A percentile compares a stretch with the other conserved stretches of the same genome.
phyloP scores from a whole-genome alignment of 2,797 vertebrate species.

The Euphonia xanthogaster region DNA sequence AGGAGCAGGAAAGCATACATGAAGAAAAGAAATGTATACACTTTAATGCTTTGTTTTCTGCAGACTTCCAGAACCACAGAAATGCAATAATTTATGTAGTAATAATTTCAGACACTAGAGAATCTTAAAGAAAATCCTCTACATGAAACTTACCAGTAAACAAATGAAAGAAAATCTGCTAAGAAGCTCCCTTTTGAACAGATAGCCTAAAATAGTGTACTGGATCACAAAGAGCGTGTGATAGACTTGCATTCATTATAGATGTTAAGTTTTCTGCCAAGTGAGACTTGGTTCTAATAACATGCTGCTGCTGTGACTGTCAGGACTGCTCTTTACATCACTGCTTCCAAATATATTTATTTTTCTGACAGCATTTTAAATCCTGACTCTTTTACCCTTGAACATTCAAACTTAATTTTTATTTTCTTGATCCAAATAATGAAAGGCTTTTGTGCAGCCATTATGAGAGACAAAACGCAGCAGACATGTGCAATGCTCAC shows the following conservation, averaged over 20 bases:
- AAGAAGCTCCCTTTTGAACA: background rate
- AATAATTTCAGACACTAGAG: background rate
- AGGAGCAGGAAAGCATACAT: background rate
- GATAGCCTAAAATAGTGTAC: background rate
- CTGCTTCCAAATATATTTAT: background rate
- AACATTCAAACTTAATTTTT: background rate
- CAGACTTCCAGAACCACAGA: background rate
- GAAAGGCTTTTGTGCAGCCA: background rate
- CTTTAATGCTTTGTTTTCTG: background rate
- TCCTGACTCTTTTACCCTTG: background rate
- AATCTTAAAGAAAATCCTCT: background rate
- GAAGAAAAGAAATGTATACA: background rate
- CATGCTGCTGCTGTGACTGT: background rate
- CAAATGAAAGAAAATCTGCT: background rate
- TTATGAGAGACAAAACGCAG: background rate
- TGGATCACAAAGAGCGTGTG: background rate
- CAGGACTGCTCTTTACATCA: background rate
- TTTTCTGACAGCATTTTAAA: background rate
- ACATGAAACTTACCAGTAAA: background rate
- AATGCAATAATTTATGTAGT: background rate
- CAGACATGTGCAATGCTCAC: background rate
- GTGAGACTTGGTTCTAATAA: background rate
- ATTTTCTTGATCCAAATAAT: background rate
- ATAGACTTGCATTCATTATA: slow-evolving; percentile 1
- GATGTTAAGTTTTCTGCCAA: slow-evolving; percentile 4